A percentile compares a stretch with the other conserved stretches of the same genome.
Evolutionary conservation across 2,888 invertebrate species (phyloP).

Genomic region (Drosophila ezoana): DNA sequence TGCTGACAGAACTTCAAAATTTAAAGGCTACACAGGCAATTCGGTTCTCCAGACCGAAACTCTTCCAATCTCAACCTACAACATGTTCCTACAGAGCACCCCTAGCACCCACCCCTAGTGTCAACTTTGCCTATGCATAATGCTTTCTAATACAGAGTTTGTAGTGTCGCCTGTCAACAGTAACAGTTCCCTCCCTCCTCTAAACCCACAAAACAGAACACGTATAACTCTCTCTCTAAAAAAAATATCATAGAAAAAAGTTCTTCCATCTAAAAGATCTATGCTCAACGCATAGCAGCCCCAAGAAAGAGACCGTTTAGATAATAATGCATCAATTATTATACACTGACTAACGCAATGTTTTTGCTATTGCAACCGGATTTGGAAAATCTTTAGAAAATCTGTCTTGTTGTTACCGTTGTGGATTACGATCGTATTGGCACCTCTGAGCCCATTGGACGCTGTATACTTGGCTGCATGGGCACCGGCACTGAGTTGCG

Average conservation of each 20-base stretch:
- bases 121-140: slow-evolving; percentile 41
- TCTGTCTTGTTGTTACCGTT: slow-evolving; percentile 98
- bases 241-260: slow-evolving; percentile 29
- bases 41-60: slow-evolving; percentile 3
- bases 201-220: slow-evolving; percentile 55
- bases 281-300: slow-evolving; percentile 54
- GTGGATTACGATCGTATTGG: slow-evolving; percentile 99
- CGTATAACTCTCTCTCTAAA: slow-evolving; percentile 43
- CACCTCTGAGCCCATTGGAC: slow-evolving; percentile 99
- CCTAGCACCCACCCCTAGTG: slow-evolving; percentile 30
- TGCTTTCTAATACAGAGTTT: slow-evolving; percentile 58
- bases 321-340: background rate
- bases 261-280: slow-evolving; percentile 65
- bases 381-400: slow-evolving; percentile 90
- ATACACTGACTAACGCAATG: slow-evolving; percentile 49
- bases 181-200: slow-evolving; percentile 42
- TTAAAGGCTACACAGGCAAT: slow-evolving; percentile 24
- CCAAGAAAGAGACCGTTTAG: slow-evolving; percentile 42
- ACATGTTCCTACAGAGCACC: slow-evolving; percentile 46
- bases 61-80: slow-evolving; percentile 25
- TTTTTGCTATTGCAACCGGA: slow-evolving; percentile 35
- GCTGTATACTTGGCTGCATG: slow-evolving; percentile 98
- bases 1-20: slow-evolving; percentile 26
- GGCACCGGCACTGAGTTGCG: slow-evolving; percentile 99
- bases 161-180: slow-evolving; percentile 63